Evolutionary conservation across 1,140 invertebrate genomes (phyloP).

Genomic region (Drosophila melanogaster): DNA sequence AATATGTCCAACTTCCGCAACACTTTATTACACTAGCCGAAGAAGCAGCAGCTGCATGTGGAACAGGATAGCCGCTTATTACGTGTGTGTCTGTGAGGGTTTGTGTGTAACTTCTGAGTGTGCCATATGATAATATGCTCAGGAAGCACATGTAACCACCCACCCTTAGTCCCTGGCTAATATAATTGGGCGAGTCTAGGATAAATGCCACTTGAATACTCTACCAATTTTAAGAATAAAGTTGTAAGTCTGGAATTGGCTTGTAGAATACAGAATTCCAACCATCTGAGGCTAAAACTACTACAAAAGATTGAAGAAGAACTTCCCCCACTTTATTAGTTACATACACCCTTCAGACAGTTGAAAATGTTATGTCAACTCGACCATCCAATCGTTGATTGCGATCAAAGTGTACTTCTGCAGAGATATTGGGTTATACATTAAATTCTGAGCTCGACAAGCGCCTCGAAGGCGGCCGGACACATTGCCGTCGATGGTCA

Average conservation of each 20-base stretch:
- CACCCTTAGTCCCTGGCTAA: constrained; percentile 14
- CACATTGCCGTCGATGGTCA: constrained; percentile 28
- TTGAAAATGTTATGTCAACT: constrained; percentile 26
- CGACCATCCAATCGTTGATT: constrained; percentile 67
- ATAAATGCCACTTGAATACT: constrained; percentile 16
- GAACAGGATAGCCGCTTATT: constrained; percentile 54
- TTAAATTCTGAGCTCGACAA: constrained; percentile 55
- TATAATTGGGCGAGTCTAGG: not conserved
- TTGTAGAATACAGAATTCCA: no score
- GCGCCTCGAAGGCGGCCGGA: constrained; percentile 49
- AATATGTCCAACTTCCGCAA: constrained; percentile 71
- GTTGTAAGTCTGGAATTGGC: not conserved
- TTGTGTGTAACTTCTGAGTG: constrained; percentile 4
- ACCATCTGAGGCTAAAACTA: no score
- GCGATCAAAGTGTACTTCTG: constrained; percentile 72
- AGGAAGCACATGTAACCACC: constrained; percentile 24
- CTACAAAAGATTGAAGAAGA: not conserved
- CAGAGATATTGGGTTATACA: constrained; percentile 58
- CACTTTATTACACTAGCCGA: constrained; percentile 47
- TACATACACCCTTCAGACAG: not conserved
- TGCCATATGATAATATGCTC: constrained; percentile 50
- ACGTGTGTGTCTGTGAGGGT: constrained; percentile 1
- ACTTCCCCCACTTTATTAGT: not conserved
- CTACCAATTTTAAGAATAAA: not conserved
- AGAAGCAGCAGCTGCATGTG: constrained; percentile 32